Evolutionary conservation across 2,113 vertebrate genomes (phyloP).

Genomic region (Prunella himalayana): DNA sequence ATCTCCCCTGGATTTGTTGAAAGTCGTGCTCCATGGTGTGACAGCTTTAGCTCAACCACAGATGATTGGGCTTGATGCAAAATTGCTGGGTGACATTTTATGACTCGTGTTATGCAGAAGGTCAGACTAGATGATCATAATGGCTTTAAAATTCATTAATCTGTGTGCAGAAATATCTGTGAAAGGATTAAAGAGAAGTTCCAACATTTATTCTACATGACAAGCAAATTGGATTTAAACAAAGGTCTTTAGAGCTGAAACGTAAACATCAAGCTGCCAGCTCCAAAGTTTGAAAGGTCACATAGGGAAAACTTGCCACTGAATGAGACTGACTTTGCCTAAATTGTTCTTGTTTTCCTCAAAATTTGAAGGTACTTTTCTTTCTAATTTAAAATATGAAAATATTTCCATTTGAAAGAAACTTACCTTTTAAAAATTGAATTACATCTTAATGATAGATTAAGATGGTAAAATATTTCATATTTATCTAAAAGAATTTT

Average conservation of each 20-base stretch:
- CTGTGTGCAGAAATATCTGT: conserved; percentile 31
- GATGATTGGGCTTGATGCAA: not conserved
- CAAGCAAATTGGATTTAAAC: conserved; percentile 54
- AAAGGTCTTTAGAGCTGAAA: conserved; percentile 51
- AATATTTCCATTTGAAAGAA: not conserved
- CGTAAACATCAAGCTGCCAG: not conserved
- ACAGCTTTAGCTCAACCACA: not conserved
- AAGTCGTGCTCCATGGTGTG: not conserved
- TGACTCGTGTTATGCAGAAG: not conserved
- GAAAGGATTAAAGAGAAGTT: conserved; percentile 37
- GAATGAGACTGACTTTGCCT: not conserved
- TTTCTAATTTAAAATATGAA: not conserved
- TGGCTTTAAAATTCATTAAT: conserved; percentile 52
- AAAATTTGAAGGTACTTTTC: not conserved
- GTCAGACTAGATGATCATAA: conserved; percentile 36
- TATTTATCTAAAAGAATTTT: not conserved
- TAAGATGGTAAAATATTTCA: not conserved
- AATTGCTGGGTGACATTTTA: conserved; percentile 21
- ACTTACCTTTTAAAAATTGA: not conserved
- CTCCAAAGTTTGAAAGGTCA: conserved; percentile 20
- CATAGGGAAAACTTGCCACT: not conserved
- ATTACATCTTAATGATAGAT: not conserved
- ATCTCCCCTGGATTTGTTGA: not conserved
- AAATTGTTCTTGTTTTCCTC: not conserved
- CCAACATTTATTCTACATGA: conserved; percentile 43